Evolutionary conservation across 2,797 vertebrate genomes (phyloP).

Genomic region (Tenualosa thibaudeaui): DNA sequence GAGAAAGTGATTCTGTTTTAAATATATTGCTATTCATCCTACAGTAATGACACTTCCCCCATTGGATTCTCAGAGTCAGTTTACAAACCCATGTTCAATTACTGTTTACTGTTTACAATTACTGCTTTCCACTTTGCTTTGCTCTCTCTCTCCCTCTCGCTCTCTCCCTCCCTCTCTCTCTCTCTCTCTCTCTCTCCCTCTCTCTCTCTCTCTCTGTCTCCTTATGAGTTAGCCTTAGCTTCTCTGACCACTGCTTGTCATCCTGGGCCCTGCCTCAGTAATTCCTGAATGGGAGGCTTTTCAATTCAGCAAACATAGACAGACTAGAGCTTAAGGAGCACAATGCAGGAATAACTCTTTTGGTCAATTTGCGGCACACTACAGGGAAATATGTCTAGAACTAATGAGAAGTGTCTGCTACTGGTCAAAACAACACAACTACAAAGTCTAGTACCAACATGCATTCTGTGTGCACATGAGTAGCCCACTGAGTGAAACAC

Average conservation of each 20-base stretch:
- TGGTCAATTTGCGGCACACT: no score
- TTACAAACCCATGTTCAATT: slow-evolving; percentile 43
- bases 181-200: slow-evolving; percentile 31
- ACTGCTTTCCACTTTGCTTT: background rate
- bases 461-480: no score
- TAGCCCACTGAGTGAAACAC: no score
- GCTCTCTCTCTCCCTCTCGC: no score
- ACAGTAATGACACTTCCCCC: background rate
- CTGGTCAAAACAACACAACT: no score
- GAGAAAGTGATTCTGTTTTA: background rate
- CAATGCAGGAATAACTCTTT: no score
- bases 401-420: no score
- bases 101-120: no score
- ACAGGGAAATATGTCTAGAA: no score
- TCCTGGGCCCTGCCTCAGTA: slow-evolving; percentile 37
- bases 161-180: slow-evolving; percentile 33
- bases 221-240: background rate
- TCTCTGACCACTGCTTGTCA: slow-evolving; percentile 41
- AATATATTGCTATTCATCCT: background rate
- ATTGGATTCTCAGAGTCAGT: slow-evolving; percentile 38
- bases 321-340: background rate
- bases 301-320: slow-evolving; percentile 4
- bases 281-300: slow-evolving; percentile 33
- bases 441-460: no score
- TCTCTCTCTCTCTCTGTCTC: slow-evolving; percentile 29